Percentiles rank a stretch among this genome's conserved stretches.
phyloP scores from a whole-genome alignment of 2,113 vertebrate genomes.

The Anarrhichthys ocellatus region DNA sequence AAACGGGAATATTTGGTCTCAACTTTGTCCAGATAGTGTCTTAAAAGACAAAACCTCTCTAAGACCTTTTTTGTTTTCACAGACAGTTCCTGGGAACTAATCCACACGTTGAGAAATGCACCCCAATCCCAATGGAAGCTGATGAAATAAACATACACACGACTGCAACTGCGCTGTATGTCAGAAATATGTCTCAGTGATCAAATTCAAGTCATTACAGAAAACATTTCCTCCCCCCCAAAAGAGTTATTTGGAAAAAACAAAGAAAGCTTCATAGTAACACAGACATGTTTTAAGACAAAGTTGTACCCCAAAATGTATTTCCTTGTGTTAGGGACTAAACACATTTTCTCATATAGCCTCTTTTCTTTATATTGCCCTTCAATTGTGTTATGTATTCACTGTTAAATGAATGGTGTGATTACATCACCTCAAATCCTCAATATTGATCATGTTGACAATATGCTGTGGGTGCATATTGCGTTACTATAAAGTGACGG shows the following conservation, averaged over 20 bases:
- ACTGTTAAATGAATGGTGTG: not conserved
- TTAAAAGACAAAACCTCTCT: not conserved
- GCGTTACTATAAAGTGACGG: not conserved
- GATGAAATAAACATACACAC: not conserved
- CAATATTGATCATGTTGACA: not conserved
- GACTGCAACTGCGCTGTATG: not conserved
- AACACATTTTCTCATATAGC: not conserved
- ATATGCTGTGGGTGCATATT: not conserved
- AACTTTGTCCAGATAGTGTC: not conserved
- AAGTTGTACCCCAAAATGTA: not conserved
- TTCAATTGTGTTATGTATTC: not conserved
- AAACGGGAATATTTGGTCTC: not conserved
- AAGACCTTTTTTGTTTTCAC: not conserved
- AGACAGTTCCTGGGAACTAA: not conserved
- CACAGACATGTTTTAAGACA: not conserved
- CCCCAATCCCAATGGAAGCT: too few species aligned
- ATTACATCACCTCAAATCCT: not conserved
- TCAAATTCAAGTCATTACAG: not conserved
- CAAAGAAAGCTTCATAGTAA: not conserved
- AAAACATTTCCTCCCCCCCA: not conserved
- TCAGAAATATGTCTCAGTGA: not conserved
- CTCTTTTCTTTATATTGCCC: not conserved
- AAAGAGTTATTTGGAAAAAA: not conserved
- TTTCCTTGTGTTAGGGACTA: not conserved
- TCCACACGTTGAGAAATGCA: not conserved